Conservation (phyloP, 2,888 invertebrate species). For the Piscicola geometra region DNA sequence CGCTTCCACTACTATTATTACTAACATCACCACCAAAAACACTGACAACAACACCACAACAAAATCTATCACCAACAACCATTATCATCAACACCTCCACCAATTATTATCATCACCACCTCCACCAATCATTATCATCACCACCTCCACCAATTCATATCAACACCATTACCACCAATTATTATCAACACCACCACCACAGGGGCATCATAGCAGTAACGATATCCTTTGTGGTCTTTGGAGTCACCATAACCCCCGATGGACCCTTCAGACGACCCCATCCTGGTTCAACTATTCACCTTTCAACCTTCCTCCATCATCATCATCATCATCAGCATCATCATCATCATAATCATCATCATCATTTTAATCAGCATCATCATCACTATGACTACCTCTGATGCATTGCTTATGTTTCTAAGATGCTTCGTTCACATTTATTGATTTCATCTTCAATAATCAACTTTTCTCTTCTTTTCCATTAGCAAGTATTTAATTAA, state of each 20-base stretch:
- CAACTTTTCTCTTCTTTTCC: neutral
- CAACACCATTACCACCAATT: no score
- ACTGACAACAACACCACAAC: conserved; percentile 51
- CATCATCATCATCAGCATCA: neutral
- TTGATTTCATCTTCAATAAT: neutral
- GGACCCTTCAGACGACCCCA: conserved; percentile 61
- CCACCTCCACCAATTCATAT: no score
- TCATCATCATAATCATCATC: neutral
- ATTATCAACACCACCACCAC: conserved; percentile 22
- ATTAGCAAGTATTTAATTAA: neutral
- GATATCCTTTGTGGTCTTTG: conserved; percentile 59
- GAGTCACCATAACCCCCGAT: conserved; percentile 61
- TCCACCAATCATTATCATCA: no score
- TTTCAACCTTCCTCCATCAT: neutral
- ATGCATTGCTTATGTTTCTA: no score
- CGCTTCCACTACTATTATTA: conserved; percentile 55
- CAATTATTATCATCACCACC: no score
- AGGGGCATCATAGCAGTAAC: conserved; percentile 60
- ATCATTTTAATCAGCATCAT: neutral
- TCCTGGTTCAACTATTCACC: conserved; percentile 52
- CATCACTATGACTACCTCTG: neutral
- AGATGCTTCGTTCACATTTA: no score
- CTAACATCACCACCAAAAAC: conserved; percentile 58
- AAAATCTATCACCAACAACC: no score
- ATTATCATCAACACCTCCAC: no score